Evolutionary conservation across 2,797 vertebrate species (phyloP).

Genomic region (Diglossa cyanea): DNA sequence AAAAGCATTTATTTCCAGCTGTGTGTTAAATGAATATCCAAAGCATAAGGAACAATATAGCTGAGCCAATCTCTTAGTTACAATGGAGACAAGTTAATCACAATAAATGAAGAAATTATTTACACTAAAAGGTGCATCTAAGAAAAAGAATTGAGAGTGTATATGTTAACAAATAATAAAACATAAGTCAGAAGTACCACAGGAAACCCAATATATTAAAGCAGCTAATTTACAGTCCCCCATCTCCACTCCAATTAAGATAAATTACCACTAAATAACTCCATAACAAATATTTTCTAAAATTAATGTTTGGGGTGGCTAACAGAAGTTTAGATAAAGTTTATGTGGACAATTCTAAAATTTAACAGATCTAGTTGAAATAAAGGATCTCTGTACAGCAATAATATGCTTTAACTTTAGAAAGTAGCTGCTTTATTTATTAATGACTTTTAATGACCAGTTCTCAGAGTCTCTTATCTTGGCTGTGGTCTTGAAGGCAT

Average conservation of each 20-base stretch:
- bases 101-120: not conserved
- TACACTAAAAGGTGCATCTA: not conserved
- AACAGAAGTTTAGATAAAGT: not conserved
- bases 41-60: not conserved
- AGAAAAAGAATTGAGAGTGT: not conserved
- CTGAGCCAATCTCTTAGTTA: not conserved
- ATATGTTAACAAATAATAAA: not conserved
- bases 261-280: not conserved
- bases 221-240: not conserved
- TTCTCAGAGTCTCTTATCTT: not conserved
- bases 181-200: not conserved
- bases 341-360: not conserved
- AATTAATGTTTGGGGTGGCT: not conserved
- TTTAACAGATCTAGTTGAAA: not conserved
- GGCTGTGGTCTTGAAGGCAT: not conserved
- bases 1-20: not conserved
- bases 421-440: not conserved
- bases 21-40: not conserved
- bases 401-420: not conserved
- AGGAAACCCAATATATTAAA: not conserved
- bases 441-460: not conserved
- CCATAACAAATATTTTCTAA: not conserved
- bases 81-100: not conserved
- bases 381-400: not conserved
- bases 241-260: not conserved